phyloP scores from a whole-genome alignment of 2,113 vertebrate species.

The Hirundichthys speculiger region DNA sequence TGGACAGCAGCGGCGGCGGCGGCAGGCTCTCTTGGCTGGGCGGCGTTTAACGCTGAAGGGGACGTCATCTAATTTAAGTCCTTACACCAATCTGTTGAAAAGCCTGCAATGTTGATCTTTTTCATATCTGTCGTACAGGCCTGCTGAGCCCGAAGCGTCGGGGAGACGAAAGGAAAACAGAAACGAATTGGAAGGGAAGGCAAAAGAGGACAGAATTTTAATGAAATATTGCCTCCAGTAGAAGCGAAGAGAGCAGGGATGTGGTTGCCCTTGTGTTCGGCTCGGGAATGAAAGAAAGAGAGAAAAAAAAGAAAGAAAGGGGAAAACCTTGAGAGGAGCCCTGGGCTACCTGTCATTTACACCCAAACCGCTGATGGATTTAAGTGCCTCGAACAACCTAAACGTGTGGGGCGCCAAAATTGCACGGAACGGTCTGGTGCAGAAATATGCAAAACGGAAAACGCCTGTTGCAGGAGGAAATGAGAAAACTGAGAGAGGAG shows the following conservation, averaged over 20 bases:
- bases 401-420: constrained; percentile 35
- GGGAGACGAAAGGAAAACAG: constrained; percentile 28
- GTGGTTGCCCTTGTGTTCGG: constrained; percentile 41
- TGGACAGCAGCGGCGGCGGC: constrained; percentile 44
- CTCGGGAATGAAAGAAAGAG: constrained; percentile 22
- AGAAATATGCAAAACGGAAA: constrained; percentile 33
- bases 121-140: constrained; percentile 40
- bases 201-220: constrained; percentile 26
- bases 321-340: constrained; percentile 49
- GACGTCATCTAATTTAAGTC: constrained; percentile 49
- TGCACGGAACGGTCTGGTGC: constrained; percentile 41
- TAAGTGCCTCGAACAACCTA: constrained; percentile 48
- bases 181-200: not conserved
- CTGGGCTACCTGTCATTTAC: constrained; percentile 59
- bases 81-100: constrained; percentile 56
- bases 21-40: constrained; percentile 45
- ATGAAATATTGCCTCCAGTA: constrained; percentile 36
- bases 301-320: not conserved
- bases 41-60: constrained; percentile 52
- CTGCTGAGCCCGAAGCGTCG: constrained; percentile 48
- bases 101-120: constrained; percentile 45
- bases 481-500: not conserved
- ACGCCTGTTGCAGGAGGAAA: constrained; percentile 12
- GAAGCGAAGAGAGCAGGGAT: constrained; percentile 37
- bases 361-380: constrained; percentile 50